Evolutionary conservation across 2,888 invertebrate species (phyloP), one percentile per base, ranked within the genome.

Genomic region (Formica aserva): DNA sequence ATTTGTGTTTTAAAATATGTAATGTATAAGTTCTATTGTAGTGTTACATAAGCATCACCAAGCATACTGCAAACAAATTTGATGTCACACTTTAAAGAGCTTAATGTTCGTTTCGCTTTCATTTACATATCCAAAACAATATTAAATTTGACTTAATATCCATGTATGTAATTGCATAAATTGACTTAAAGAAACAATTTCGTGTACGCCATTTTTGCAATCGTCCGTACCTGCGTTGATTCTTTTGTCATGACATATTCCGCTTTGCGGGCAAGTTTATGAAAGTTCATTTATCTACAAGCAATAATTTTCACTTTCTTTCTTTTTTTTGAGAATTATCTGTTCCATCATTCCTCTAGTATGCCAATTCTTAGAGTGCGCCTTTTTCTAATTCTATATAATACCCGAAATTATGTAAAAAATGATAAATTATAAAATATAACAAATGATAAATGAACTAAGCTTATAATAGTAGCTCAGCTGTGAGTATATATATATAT

Each of bases 351-450:
- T 71, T 71, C 32, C 60, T 78, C 41, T 60, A 45, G 11, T 45
- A 60, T 26, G 32, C 60, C 32, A 80, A 32, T 60, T 60, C 13
- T 71, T 71, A 45, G 22, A 41, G 45, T 60, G 22, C 4, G 60
- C 48, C 6, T 78, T 69, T 52, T 52, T 29, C 48, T 77, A 67
- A 35, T 60, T 66, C n/a, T 77, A 55, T 41, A 62, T 69, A 69
- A 78, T 80, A 60, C 18, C 4, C 22, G 9, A 71, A 45, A 78
- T 41, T 80, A 78, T 80, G 69, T 80, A 80, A 80, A 71, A 80
- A 71, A 22, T 41, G 41, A 71, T 78, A 71, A 78, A 78, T 78
- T 71, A 80, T 77, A 71, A 71, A 80, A 60, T 78, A 45, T 45
- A 71, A 67, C 13, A 32, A 69, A 45, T 18, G 29, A 65, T 29